phyloP scores from a whole-genome alignment of 2,797 vertebrate species.

The Erpetoichthys calabaricus region DNA sequence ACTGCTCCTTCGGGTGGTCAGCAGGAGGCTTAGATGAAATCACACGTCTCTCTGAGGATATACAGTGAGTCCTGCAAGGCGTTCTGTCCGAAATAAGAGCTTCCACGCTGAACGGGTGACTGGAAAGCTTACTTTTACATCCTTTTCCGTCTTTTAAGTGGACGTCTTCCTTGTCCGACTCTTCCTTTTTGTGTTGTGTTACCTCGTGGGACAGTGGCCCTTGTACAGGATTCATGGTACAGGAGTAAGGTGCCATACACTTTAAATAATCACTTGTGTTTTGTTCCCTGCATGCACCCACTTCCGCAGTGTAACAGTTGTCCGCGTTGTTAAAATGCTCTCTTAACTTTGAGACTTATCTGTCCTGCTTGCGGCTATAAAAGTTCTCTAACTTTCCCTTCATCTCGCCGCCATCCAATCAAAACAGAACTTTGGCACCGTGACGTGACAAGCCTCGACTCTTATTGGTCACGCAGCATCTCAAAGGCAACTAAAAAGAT shows the following conservation, averaged over 20 bases:
- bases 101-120: slow-evolving; percentile 65
- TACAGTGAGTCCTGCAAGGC: slow-evolving; percentile 26
- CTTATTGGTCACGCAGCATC: slow-evolving; percentile 40
- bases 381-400: slow-evolving; percentile 42
- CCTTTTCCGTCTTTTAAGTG: slow-evolving; percentile 39
- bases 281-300: slow-evolving; percentile 16
- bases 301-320: slow-evolving; percentile 15
- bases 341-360: slow-evolving; percentile 19
- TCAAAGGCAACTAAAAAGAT: slow-evolving; percentile 47
- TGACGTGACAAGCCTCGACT: slow-evolving; percentile 27
- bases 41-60: slow-evolving; percentile 23
- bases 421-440: slow-evolving; percentile 23
- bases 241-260: slow-evolving; percentile 64
- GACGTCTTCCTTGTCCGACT: slow-evolving; percentile 30
- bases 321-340: slow-evolving; percentile 19
- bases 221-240: slow-evolving; percentile 58
- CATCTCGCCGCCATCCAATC: slow-evolving; percentile 51
- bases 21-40: slow-evolving; percentile 19
- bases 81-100: slow-evolving; percentile 56
- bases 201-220: slow-evolving; percentile 40
- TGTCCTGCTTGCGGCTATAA: slow-evolving; percentile 28
- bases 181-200: slow-evolving; percentile 29
- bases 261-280: slow-evolving; percentile 20
- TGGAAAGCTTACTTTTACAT: slow-evolving; percentile 38
- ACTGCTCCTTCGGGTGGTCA: slow-evolving; percentile 27